Conservation (phyloP, 2,113 vertebrate genomes). For the Atrichornis clamosus region DNA sequence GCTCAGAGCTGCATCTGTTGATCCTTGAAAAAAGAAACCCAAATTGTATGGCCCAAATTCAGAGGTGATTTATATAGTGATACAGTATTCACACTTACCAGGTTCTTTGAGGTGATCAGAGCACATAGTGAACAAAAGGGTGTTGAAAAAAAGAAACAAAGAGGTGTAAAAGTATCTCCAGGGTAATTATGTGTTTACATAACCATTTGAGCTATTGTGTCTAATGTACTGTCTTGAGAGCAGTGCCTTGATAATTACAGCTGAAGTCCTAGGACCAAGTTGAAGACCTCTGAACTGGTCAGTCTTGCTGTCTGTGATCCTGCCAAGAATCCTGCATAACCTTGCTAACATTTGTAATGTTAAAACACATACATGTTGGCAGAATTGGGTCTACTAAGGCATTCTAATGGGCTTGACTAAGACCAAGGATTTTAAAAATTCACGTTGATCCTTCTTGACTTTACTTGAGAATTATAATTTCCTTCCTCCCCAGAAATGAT, state of each 20-base stretch:
- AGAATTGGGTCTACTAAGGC: not conserved
- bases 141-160: not conserved
- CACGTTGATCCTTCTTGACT: not conserved
- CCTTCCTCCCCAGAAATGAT: not conserved
- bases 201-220: not conserved
- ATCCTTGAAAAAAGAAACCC: not conserved
- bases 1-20: not conserved
- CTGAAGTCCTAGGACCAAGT: conserved; percentile 22
- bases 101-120: not conserved
- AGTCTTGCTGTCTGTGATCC: not conserved
- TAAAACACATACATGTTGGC: not conserved
- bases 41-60: not conserved
- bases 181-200: conserved; percentile 11
- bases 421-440: not conserved
- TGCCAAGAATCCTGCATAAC: not conserved
- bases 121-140: not conserved
- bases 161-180: not conserved
- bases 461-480: not conserved
- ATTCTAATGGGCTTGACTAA: not conserved
- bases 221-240: conserved; percentile 23
- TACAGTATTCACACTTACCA: not conserved
- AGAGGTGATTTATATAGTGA: not conserved
- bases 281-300: conserved; percentile 23
- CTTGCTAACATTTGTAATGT: not conserved
- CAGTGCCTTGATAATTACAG: conserved; percentile 40